Conservation (phyloP, 2,888 invertebrate species). For the Neoaliturus tenellus region DNA sequence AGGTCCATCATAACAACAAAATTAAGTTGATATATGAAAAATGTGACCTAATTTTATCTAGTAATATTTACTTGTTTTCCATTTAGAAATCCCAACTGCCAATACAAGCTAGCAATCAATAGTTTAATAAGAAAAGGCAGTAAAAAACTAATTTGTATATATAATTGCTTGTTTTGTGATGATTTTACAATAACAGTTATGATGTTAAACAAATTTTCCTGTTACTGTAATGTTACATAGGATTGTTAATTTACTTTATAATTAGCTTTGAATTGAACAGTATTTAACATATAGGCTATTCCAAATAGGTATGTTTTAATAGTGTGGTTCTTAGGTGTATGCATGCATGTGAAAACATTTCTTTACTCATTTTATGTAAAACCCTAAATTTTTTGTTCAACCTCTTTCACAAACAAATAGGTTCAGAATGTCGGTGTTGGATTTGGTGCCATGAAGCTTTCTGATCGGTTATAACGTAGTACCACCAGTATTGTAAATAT, state of each 20-base stretch:
- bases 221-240: not conserved
- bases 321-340: not conserved
- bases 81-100: too few relatives aligned
- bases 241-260: not conserved
- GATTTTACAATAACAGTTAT: too few relatives aligned
- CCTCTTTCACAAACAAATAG: not conserved
- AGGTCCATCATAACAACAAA: too few relatives aligned
- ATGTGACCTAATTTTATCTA: too few relatives aligned
- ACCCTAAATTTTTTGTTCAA: not conserved
- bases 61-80: too few relatives aligned
- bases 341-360: constrained; percentile 2
- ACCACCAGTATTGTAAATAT: not conserved
- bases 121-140: too few relatives aligned
- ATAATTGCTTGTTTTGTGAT: too few relatives aligned
- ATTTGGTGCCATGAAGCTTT: constrained; percentile 25
- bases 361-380: too few relatives aligned
- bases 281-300: not conserved
- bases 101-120: too few relatives aligned
- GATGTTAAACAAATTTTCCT: too few relatives aligned
- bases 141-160: too few relatives aligned
- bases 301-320: not conserved
- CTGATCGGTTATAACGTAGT: not conserved
- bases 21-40: too few relatives aligned
- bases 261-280: not conserved
- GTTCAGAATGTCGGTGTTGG: not conserved